Evolutionary conservation across 1,140 invertebrate genomes (phyloP).

Genomic region (Habropoda laboriosa): DNA sequence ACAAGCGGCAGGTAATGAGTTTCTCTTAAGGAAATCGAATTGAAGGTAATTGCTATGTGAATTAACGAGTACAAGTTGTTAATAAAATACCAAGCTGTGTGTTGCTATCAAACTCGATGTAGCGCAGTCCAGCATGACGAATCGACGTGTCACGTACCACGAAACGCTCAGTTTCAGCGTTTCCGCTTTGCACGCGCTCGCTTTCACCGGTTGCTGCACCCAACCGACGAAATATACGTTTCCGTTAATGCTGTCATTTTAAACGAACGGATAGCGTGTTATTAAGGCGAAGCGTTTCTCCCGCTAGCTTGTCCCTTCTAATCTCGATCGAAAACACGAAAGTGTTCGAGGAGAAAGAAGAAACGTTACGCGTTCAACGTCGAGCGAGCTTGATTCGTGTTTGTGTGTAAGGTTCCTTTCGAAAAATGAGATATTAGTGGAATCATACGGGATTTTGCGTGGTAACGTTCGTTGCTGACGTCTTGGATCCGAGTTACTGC

Average conservation of each 20-base stretch:
- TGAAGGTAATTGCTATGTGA: no score
- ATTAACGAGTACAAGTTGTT: no score
- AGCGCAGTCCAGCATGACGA: not conserved
- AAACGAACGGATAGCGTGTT: constrained; percentile 29
- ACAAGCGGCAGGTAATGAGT: no score
- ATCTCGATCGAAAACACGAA: constrained; percentile 64
- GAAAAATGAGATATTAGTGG: constrained; percentile 44
- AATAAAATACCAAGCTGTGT: no score
- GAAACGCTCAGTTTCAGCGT: not conserved
- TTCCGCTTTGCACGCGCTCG: constrained; percentile 2
- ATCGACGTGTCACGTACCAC: not conserved
- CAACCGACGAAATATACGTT: constrained; percentile 21
- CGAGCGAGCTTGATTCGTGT: constrained; percentile 33
- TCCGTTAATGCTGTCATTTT: constrained; percentile 57
- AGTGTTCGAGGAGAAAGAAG: constrained; percentile 29
- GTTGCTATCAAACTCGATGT: no score
- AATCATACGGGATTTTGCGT: no score
- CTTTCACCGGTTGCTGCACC: constrained; percentile 13
- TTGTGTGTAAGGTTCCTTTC: constrained; percentile 37
- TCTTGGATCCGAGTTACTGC: no score
- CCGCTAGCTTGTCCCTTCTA: constrained; percentile 48
- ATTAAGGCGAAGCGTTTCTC: constrained; percentile 53
- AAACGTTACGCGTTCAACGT: constrained; percentile 50
- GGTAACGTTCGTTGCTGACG: no score
- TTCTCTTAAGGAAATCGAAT: no score